Evolutionary conservation across 2,797 vertebrate genomes (phyloP), one percentile per base, ranked within the genome.

Genomic region (Apogon hyalosoma): DNA sequence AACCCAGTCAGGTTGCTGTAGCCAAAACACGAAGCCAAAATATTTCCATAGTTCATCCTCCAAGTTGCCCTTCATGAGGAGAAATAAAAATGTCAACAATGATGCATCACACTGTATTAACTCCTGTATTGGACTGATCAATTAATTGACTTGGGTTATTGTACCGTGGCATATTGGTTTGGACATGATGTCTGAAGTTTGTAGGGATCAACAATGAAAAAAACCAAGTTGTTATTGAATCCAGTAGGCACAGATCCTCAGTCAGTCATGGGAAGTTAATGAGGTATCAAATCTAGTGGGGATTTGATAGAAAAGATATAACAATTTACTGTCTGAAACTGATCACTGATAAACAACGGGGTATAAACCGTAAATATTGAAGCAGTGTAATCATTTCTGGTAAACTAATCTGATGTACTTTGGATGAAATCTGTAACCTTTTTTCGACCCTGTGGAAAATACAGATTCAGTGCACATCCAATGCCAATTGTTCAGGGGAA

Each of bases 401-500:
- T 47, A 36, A 2, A 6, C 59, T 75, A 48, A 79, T 67, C 47
- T 43, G 51, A 66, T 59, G 56, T 18, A 45, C 51, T 50, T 36
- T 57, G 12, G 21, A 3, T n/a, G 38, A 75, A 42, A 57, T 43
- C 10, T 3, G 66, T 42, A 47, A 28, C 10, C 18, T 65, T 41
- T 16, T 12, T 58, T 36, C 38, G 39, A 67, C 63, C 48, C 21
- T 8, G 12, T 45, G 16, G 67, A 24, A 60, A 33, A 73, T 59
- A 61, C 28, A 59, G 56, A 76, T 76, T 58, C 51, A 31, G 2
- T 11, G 45, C 73, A 69, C 60, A 79, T 55, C 45, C 19, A 16
- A 38, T 70, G 63, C 49, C 36, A 58, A 55, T 42, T 69, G 68
- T 81, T 63, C 51, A 76, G 56, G 7, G 60, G 79, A 76, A 72